phyloP scores from a whole-genome alignment of 2,888 invertebrate genomes.

The Stegophylla sp. region DNA sequence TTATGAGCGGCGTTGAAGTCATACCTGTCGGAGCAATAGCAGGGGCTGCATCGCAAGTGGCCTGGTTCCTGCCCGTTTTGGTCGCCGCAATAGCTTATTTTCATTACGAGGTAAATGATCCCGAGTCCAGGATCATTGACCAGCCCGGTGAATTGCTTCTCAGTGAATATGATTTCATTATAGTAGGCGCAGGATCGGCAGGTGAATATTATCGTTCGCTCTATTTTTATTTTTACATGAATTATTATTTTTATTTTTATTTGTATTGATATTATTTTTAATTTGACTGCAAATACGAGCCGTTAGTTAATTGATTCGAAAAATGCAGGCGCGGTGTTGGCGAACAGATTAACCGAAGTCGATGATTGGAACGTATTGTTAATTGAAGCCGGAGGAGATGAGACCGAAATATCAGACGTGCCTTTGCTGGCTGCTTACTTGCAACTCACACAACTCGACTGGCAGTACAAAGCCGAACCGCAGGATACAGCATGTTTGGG shows the following conservation, averaged over 20 bases:
- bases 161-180: conserved; percentile 81
- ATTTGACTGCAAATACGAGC: too few species aligned
- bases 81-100: conserved; percentile 86
- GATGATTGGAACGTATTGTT: conserved; percentile 81
- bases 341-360: conserved; percentile 81
- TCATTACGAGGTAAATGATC: conserved; percentile 83
- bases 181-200: conserved; percentile 86
- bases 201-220: conserved; percentile 67
- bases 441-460: conserved; percentile 85
- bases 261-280: too few species aligned
- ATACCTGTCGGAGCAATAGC: conserved; percentile 69
- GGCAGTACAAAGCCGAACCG: conserved; percentile 92
- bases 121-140: conserved; percentile 80
- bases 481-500: conserved; percentile 82
- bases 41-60: conserved; percentile 75
- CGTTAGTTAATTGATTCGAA: too few species aligned
- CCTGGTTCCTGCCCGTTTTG: conserved; percentile 83
- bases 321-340: conserved; percentile 77
- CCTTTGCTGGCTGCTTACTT: conserved; percentile 86
- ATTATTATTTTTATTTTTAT: too few species aligned
- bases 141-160: conserved; percentile 71
- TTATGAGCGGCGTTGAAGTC: conserved; percentile 62
- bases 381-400: conserved; percentile 87
- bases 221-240: too few species aligned
- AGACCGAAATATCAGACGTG: conserved; percentile 88